Base-by-base conservation (phyloP, 2,888 invertebrate genomes). In the Galeopsomyia nigrocyanea region DNA sequence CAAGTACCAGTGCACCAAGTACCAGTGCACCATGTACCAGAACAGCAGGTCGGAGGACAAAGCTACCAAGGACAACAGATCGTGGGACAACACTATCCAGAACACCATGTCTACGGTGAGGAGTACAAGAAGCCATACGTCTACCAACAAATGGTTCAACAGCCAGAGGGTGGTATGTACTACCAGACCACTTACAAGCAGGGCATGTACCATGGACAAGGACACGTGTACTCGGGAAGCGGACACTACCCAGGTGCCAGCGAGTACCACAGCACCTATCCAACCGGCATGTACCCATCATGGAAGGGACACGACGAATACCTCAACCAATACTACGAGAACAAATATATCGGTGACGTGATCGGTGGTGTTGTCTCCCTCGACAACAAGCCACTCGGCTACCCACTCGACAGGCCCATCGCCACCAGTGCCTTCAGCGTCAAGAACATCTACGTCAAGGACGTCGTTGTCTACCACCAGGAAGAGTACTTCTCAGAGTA, bases 341-440 rank as follows among this genome's bases (percentile, higher is more conserved):
- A 75, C 72, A 79, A 80, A 55, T 81, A 79, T 67, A 82, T 82
- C 67, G 78, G 80, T 64, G 77, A 82, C 50, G 78, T 82, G 26
- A 84, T 85, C 57, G 86, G 86, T 47, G 84, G 84, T 39, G 82
- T 80, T 85, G 88, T 87, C 57, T 86, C 84, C 64, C 79, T 88
- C 19, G 89, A 89, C 72, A 87, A 87, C 77, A 87, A 87, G 61
- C 88, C 90, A 16, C 82, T 89, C 26, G 89, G 89, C 65, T 91
- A 87, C 85, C 91, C 91, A 9, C 81, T 90, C 75, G 88, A 91
- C 83, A 87, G 90, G 76, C 89, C 88, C 0, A 82, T 90, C 65
- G 81, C 87, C 66, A 74, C 77, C 16, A 82, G 82, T 78, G 75
- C 88, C 26, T 80, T 85, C 77, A 81, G 81, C 66, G 82, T 88